phyloP scores from a whole-genome alignment of 2,113 vertebrate genomes.

The Sapajus apella region DNA sequence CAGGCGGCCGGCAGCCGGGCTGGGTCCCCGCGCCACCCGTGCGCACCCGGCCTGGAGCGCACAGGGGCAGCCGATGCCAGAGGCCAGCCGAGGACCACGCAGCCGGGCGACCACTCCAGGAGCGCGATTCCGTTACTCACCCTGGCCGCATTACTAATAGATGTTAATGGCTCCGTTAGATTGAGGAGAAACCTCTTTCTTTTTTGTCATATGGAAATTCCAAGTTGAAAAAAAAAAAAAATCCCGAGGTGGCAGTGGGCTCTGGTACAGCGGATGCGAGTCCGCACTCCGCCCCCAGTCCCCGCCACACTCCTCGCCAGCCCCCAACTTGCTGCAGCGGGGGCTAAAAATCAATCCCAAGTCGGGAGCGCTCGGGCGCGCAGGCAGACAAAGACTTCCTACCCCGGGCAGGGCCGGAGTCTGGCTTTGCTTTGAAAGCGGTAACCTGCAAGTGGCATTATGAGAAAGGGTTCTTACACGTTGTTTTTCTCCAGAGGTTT shows the following conservation, averaged over 20 bases:
- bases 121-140: slow-evolving; percentile 87
- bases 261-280: slow-evolving; percentile 61
- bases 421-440: slow-evolving; percentile 59
- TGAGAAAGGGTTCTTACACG: background rate
- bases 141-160: slow-evolving; percentile 91
- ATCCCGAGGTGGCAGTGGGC: slow-evolving; percentile 47
- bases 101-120: slow-evolving; percentile 64
- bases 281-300: slow-evolving; percentile 36
- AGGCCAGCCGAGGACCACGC: background rate
- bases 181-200: slow-evolving; percentile 80
- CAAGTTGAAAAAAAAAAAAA: slow-evolving; percentile 65
- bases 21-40: slow-evolving; percentile 21
- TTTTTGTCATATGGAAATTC: slow-evolving; percentile 83
- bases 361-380: slow-evolving; percentile 76
- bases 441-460: slow-evolving; percentile 44
- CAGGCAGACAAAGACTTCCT: slow-evolving; percentile 84
- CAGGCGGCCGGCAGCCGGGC: background rate
- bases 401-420: slow-evolving; percentile 69
- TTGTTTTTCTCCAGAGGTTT: background rate
- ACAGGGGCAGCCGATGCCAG: slow-evolving; percentile 71
- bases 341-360: slow-evolving; percentile 84
- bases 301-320: slow-evolving; percentile 53
- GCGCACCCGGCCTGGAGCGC: slow-evolving; percentile 77
- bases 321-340: slow-evolving; percentile 74
- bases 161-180: slow-evolving; percentile 91